phyloP scores from a whole-genome alignment of 2,888 invertebrate species.

The Trisateles emortualis region DNA sequence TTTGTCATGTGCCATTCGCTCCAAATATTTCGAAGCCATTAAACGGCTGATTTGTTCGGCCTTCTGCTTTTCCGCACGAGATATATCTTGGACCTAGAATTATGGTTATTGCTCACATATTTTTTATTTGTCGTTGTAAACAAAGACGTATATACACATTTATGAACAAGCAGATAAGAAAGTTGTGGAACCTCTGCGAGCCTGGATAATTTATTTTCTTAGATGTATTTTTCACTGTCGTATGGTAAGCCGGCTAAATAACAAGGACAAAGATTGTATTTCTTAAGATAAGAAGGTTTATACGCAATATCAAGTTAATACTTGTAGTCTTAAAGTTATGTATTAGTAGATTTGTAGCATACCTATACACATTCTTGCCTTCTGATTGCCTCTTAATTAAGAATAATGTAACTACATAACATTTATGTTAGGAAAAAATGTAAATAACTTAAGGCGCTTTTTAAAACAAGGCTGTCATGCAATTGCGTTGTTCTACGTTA shows the following conservation, averaged over 20 bases:
- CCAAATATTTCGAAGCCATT: slow-evolving; percentile 82
- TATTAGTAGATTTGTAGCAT: too few relatives aligned
- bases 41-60: slow-evolving; percentile 72
- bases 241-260: slow-evolving; percentile 1
- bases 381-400: too few relatives aligned
- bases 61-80: slow-evolving; percentile 73
- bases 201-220: not conserved
- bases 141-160: slow-evolving; percentile 37
- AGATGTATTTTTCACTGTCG: not conserved
- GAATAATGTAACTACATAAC: too few relatives aligned
- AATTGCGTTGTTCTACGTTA: too few relatives aligned
- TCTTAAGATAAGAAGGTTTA: not conserved
- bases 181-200: not conserved
- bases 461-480: too few relatives aligned
- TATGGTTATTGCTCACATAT: slow-evolving; percentile 48
- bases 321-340: too few relatives aligned
- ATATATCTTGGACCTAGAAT: slow-evolving; percentile 75
- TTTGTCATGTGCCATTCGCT: slow-evolving; percentile 83
- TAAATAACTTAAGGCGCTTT: too few relatives aligned
- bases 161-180: slow-evolving; percentile 21
- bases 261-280: not conserved
- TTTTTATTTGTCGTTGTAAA: slow-evolving; percentile 37
- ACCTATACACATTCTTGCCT: too few relatives aligned
- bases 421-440: too few relatives aligned
- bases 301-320: not conserved